These are phyloP conservation scores for Oscheius sp. DNA, from an alignment of 1,140 invertebrate genomes.

Conservation along the genomic window DNA sequence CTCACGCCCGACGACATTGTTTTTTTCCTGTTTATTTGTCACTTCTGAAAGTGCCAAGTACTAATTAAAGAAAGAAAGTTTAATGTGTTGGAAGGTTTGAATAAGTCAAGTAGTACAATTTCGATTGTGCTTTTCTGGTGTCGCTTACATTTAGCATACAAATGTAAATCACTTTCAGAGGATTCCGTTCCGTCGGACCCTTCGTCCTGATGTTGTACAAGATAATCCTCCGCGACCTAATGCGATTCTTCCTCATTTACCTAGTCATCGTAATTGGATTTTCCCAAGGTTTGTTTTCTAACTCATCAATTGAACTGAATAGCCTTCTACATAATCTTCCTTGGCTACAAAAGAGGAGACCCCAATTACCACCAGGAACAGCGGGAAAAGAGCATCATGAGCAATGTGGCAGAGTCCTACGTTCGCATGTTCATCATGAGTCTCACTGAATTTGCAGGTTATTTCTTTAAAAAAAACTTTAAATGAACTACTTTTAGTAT, in stretches of 20 bases:
- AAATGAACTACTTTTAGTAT: conserved; percentile 67
- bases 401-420: conserved; percentile 69
- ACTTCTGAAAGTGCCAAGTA: too few species aligned
- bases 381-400: conserved; percentile 52
- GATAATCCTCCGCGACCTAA: conserved; percentile 91
- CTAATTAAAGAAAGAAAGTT: too few species aligned
- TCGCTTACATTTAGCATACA: too few species aligned
- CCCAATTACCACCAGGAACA: conserved; percentile 36
- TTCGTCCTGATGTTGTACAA: conserved; percentile 99
- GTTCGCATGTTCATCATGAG: conserved; percentile 98
- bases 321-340: conserved; percentile 87
- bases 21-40: too few species aligned
- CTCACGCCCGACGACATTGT: too few species aligned
- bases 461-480: not conserved
- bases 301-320: conserved; percentile 26
- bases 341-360: conserved; percentile 72
- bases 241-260: conserved; percentile 93
- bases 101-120: too few species aligned
- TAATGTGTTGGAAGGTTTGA: too few species aligned
- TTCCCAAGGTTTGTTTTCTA: conserved; percentile 77
- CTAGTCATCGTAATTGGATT: conserved; percentile 95
- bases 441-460: conserved; percentile 80
- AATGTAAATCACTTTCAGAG: conserved; percentile 74
- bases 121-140: too few species aligned
- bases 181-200: conserved; percentile 92